Conservation (phyloP, 2,888 invertebrate genomes). For the Apoderus coryli region DNA sequence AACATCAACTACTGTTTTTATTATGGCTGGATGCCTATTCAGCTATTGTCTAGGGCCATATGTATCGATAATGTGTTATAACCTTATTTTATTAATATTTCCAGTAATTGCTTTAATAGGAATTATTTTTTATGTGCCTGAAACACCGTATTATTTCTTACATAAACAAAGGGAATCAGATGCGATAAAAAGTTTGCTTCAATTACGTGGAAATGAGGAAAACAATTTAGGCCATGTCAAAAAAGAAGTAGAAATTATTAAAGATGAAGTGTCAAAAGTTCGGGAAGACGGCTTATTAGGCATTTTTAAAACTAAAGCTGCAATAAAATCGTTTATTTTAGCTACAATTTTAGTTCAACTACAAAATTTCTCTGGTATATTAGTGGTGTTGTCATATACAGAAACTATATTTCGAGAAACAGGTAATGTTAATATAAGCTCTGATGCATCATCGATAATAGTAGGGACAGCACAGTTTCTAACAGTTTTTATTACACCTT, state of each 20-base stretch:
- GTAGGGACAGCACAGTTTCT: slow-evolving; percentile 47
- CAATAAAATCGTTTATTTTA: slow-evolving; percentile 26
- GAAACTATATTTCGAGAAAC: slow-evolving; percentile 46
- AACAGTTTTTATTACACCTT: slow-evolving; percentile 41
- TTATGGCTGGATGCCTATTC: slow-evolving; percentile 30
- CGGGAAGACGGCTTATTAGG: slow-evolving; percentile 8
- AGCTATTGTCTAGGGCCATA: slow-evolving; percentile 17
- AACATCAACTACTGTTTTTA: slow-evolving; percentile 49
- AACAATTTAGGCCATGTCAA: too few relatives aligned
- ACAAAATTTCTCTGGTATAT: slow-evolving; percentile 42
- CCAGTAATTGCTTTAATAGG: slow-evolving; percentile 13
- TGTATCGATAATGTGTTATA: slow-evolving; percentile 11
- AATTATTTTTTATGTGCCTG: slow-evolving; percentile 15
- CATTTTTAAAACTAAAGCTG: slow-evolving; percentile 11
- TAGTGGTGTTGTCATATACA: slow-evolving; percentile 63
- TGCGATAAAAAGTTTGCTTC: too few relatives aligned
- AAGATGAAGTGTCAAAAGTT: slow-evolving; percentile 9
- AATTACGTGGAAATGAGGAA: too few relatives aligned
- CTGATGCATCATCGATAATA: slow-evolving; percentile 55
- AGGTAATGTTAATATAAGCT: slow-evolving; percentile 32
- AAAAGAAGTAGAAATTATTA: too few relatives aligned
- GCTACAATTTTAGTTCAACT: slow-evolving; percentile 23
- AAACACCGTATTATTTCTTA: slow-evolving; percentile 17
- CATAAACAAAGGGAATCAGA: slow-evolving; percentile 46
- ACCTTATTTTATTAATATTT: slow-evolving; percentile 14